Evolutionary conservation across 2,797 vertebrate species (phyloP), one percentile per base, ranked within the genome.

Genomic region (Periophthalmus magnuspinnatus): DNA sequence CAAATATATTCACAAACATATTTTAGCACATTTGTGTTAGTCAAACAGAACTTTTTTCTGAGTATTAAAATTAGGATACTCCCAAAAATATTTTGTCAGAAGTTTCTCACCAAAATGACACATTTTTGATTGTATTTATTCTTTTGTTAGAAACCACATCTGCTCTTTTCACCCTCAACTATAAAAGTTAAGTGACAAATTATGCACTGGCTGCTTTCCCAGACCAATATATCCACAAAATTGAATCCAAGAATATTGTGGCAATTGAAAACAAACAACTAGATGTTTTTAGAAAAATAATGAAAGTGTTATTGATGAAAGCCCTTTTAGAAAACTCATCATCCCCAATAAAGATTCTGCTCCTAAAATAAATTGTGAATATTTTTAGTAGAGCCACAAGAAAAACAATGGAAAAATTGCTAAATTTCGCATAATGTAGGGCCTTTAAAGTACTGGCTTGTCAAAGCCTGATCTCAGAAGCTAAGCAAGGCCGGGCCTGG

Each of bases 121-220:
- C 36, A 21, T 38, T 36, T 61, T 36, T 38, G 34, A 10, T 16
- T 19, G 60, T 34, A 1, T 9, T 60, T 24, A 24, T 11, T 22
- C 17, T 2, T 56, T 56, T 21, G n/a, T 24, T 24, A 8, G 10
- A 10, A 24, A 16, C 14, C 56, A 58, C 56, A 32, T 33, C 56
- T 58, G 56, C 28, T 58, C 28, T 32, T 58, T 59, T 59, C 14
- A 34, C 32, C 57, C 24, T 32, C 57, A 57, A 6, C 56, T 57
- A 32, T 28, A 57, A 57, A 59, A 11, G 32, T 59, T 34, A 60
- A 60, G 33, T 36, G 32, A 36, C 58, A 36, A 33, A n/a, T 36
- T 34, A 60, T 34, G 32, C 32, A 19, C 58, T 60, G 58, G 58
- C 32, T 60, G 58, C 17, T n/a, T 59, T 59, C 32, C 58, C 58